Evolutionary conservation across 2,113 vertebrate species (phyloP).

Genomic region (Okapia johnstoni): DNA sequence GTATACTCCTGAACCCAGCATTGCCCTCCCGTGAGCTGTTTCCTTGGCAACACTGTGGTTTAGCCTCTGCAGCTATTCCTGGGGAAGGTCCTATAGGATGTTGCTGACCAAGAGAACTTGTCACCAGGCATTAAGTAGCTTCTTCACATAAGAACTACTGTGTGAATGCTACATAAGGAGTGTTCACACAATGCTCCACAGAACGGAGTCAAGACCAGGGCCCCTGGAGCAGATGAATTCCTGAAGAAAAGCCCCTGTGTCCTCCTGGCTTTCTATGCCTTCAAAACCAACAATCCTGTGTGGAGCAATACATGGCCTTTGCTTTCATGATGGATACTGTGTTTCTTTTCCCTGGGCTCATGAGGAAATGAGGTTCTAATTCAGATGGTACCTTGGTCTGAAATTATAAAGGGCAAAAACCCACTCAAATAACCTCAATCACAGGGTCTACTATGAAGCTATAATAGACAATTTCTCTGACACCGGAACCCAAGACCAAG

Average conservation of each 20-base stretch:
- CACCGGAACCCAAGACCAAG: neutral
- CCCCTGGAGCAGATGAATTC: neutral
- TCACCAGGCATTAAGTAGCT: neutral
- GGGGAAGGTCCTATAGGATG: neutral
- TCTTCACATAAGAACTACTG: neutral
- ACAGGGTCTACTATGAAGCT: neutral
- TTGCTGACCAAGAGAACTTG: neutral
- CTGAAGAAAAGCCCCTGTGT: neutral
- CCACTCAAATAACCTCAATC: neutral
- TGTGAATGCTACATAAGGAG: neutral
- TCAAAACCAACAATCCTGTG: neutral
- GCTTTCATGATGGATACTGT: neutral
- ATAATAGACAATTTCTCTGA: neutral
- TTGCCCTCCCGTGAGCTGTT: constrained; percentile 89
- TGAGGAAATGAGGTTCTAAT: neutral
- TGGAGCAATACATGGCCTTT: neutral
- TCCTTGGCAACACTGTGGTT: constrained; percentile 96
- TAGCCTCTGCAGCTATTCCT: constrained; percentile 90
- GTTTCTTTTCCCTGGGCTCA: neutral
- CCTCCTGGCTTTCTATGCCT: neutral
- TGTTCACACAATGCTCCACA: neutral
- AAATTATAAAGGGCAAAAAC: neutral
- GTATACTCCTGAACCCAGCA: constrained; percentile 90
- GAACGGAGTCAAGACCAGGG: rapidly evolving
- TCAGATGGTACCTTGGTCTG: neutral